Base-by-base conservation (phyloP, 2,888 invertebrate species). In the Leucoptera coffeella region DNA sequence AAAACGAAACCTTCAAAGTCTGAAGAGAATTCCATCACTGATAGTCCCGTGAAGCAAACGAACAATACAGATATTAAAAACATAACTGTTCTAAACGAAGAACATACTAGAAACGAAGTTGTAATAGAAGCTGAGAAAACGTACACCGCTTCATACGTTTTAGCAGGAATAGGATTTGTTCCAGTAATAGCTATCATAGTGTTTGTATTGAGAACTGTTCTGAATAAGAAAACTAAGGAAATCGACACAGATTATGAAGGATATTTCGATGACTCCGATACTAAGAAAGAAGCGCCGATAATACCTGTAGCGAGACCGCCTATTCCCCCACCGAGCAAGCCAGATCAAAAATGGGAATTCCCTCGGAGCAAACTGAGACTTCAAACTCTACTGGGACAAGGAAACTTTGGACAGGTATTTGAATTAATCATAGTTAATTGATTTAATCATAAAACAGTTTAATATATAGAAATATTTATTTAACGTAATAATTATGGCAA, bases 371-470 rank as follows among this genome's bases (percentile, higher is more conserved):
- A 86, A 40, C 67, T 89, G 24, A 74, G 85, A 22, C 60, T 89
- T 29, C 84, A 86, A 43, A 86, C 86, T 12, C 72, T 87, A 27
- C 58, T 89, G 14, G 89, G 88, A 5, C 85, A 89, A 56, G 88
- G 89, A 17, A 86, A 88, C 53, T 89, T 89, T 49, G 89, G 89
- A 13, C 85, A 82, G 74, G 82, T 80, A 42, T 39, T 38, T 33
- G 15, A n/a, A n/a, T n/a, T n/a, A n/a, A n/a, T n/a, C n/a, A n/a
- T n/a, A n/a, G n/a, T n/a, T n/a, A n/a, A n/a, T n/a, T n/a, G n/a
- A n/a, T n/a, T n/a, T n/a, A n/a, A n/a, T n/a, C n/a, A n/a, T n/a
- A n/a, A n/a, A n/a, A n/a, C n/a, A n/a, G n/a, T n/a, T n/a, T n/a
- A n/a, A n/a, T n/a, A n/a, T n/a, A n/a, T n/a, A n/a, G n/a, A n/a